Conservation (phyloP, 2,113 vertebrate genomes). For the Beaufortia kweichowensis region DNA sequence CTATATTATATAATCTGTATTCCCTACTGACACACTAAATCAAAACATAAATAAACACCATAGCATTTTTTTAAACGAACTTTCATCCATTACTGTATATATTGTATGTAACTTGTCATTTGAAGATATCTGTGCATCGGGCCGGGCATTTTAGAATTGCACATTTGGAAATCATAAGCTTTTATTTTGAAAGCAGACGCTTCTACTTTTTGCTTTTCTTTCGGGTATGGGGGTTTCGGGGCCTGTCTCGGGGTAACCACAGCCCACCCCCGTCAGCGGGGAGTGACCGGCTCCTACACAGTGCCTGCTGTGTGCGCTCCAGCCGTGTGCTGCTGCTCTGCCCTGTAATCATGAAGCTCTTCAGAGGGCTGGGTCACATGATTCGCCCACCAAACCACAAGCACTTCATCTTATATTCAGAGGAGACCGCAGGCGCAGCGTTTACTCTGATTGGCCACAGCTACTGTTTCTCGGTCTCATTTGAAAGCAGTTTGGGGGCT, state of each 20-base stretch:
- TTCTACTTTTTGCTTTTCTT: conserved; percentile 77
- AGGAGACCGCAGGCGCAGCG: conserved; percentile 61
- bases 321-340: conserved; percentile 57
- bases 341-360: conserved; percentile 77
- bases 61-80: too few species aligned
- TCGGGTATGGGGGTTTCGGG: conserved; percentile 67
- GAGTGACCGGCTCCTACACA: conserved; percentile 49
- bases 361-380: conserved; percentile 67
- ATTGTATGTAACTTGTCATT: too few species aligned
- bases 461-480: conserved; percentile 64
- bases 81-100: conserved; percentile 9
- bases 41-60: too few species aligned
- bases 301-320: conserved; percentile 61
- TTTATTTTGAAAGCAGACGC: conserved; percentile 73
- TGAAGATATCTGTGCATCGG: background rate
- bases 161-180: conserved; percentile 48
- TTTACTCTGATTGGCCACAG: conserved; percentile 65
- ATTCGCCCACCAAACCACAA: conserved; percentile 73
- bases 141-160: conserved; percentile 16
- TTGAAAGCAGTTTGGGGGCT: conserved; percentile 59
- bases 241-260: conserved; percentile 49
- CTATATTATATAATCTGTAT: too few species aligned
- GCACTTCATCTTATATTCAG: conserved; percentile 77
- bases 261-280: conserved; percentile 47
- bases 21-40: too few species aligned